Base-by-base conservation (phyloP, 2,888 invertebrate genomes). In the Xestoiulus laeticollis region DNA sequence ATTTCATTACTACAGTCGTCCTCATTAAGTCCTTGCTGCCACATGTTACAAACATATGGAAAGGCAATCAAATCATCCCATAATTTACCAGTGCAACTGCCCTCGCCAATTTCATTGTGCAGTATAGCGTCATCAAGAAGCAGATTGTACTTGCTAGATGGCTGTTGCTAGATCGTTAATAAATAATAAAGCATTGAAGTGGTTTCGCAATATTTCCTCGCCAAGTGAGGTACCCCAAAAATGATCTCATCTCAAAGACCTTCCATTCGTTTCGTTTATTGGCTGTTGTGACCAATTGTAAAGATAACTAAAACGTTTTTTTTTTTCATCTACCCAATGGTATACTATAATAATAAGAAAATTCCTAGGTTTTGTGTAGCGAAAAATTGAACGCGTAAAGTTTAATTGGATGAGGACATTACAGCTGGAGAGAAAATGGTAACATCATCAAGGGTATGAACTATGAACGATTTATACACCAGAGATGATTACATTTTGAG, bases 41-140 rank as follows among this genome's bases (percentile, higher is more conserved):
- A 68, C 68, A 68, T 68, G 68, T 26, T 68, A 68, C 68, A 26
- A n/a, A 48, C 12, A 10, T 12, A 26, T 6, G 68, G 26, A 68
- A 68, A 68, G 26, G 68, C 68, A 68, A 68, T 68, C 68, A 68
- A 68, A 68, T 68, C 68, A 68, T 68, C 68, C 26, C 22, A 22
- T 68, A 68, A 68, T 68, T 68, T 68, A n/a, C 26, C 68, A 68
- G 68, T 26, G 26, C 26, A 68, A 26, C 68, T 68, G 68, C 68
- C 68, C 68, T 12, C n/a, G n/a, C 68, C 68, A 68, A 68, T 26
- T 68, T 68, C 68, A 68, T 68, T 26, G 68, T 68, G 26, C 68
- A 26, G 26, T 26, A 22, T 22, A 68, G 22, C 16, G 68, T 68
- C 68, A 68, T 68, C 68, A 68, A 68, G 19, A 26, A 68, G 22